Evolutionary conservation across 2,797 vertebrate species (phyloP).

Genomic region (Notamacropus eugenii): DNA sequence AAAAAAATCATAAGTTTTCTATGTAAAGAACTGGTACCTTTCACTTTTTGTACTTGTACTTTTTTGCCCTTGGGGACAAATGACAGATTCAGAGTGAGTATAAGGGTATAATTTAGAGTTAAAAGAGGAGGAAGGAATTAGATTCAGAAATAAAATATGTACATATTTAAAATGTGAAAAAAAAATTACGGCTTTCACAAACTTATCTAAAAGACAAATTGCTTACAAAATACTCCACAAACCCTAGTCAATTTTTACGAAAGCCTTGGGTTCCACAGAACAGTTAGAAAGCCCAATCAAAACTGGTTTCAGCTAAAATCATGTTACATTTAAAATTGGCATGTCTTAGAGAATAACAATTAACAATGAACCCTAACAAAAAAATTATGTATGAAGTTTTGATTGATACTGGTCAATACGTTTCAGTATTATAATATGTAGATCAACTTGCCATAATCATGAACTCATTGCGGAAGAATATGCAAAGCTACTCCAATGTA

Average conservation of each 20-base stretch:
- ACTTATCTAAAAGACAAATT: constrained; percentile 43
- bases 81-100: background rate
- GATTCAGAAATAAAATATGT: constrained; percentile 29
- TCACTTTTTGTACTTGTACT: background rate
- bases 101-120: constrained; percentile 18
- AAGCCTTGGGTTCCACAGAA: constrained; percentile 44
- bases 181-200: constrained; percentile 34
- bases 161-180: constrained; percentile 49
- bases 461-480: constrained; percentile 60
- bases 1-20: background rate
- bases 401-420: background rate
- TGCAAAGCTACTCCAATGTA: constrained; percentile 53
- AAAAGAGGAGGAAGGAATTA: constrained; percentile 18
- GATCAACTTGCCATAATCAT: constrained; percentile 62
- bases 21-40: background rate
- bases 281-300: constrained; percentile 12
- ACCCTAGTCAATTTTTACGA: constrained; percentile 31
- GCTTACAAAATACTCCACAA: constrained; percentile 34
- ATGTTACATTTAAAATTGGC: constrained; percentile 45
- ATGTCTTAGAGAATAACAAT: constrained; percentile 4
- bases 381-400: background rate
- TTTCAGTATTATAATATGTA: constrained; percentile 32
- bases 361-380: constrained; percentile 41
- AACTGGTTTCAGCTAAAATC: constrained; percentile 25
- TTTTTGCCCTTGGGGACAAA: background rate